Conservation (phyloP, 2,797 vertebrate genomes). For the Chanos chanos region DNA sequence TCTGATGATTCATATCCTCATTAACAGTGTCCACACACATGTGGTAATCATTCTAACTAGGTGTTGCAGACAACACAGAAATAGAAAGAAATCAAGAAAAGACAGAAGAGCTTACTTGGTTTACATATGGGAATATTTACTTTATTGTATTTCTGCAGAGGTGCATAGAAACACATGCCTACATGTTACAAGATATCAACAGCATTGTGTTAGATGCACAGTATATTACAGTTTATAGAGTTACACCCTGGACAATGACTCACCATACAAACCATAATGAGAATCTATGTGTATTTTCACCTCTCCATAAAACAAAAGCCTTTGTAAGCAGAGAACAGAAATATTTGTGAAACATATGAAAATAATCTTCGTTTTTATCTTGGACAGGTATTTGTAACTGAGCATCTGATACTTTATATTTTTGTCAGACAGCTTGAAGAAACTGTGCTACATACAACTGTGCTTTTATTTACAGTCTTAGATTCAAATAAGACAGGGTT, state of each 20-base stretch:
- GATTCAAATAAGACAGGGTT: slow-evolving; percentile 46
- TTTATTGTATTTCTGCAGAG: slow-evolving; percentile 62
- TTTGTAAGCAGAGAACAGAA: slow-evolving; percentile 43
- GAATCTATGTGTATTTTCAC: slow-evolving; percentile 25
- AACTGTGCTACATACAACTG: slow-evolving; percentile 68
- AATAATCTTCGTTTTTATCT: slow-evolving; percentile 52
- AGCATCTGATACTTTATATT: slow-evolving; percentile 39
- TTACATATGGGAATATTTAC: slow-evolving; percentile 18
- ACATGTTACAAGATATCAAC: slow-evolving; percentile 52
- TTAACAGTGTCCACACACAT: no score
- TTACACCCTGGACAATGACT: slow-evolving; percentile 44
- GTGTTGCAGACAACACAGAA: no score
- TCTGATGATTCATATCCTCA: no score
- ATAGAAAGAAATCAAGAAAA: no score
- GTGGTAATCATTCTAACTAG: no score
- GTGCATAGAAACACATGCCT: slow-evolving; percentile 70
- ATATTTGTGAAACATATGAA: slow-evolving; percentile 50
- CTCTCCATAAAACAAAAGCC: slow-evolving; percentile 36
- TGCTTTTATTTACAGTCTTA: slow-evolving; percentile 54
- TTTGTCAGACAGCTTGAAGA: slow-evolving; percentile 27
- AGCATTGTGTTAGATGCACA: slow-evolving; percentile 45
- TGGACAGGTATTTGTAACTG: slow-evolving; percentile 24
- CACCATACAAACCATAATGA: slow-evolving; percentile 46
- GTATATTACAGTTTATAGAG: slow-evolving; percentile 49
- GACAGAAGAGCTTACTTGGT: no score